Base-by-base conservation (phyloP, 2,888 invertebrate genomes). In the Drosophila ochracea region DNA sequence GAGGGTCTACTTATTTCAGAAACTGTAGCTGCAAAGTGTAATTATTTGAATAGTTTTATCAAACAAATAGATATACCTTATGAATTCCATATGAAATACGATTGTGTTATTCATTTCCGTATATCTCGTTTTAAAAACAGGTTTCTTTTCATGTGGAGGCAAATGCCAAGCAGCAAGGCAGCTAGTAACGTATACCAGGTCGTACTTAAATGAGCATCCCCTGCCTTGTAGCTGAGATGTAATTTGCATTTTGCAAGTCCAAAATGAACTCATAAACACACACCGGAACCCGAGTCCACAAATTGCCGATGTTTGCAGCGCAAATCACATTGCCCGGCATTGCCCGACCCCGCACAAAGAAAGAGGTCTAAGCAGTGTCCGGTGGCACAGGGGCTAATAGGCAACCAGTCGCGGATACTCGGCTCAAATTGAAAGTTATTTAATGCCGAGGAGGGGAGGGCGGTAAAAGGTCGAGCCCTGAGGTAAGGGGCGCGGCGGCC, bases 401-500 rank as follows among this genome's bases (percentile, higher is more conserved):
- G 88, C 77, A 70, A 73, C 55, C 47, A 62, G 71, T 68, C 88
- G 85, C 76, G 90, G 67, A 71, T 78, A 70, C 89, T 86, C 71
- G 76, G 79, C 79, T 90, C 82, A 89, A 89, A 89, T 89, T 91
- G 85, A 90, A 89, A 91, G 91, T 91, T 89, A 89, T 90, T 89
- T 79, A 82, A 81, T 73, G 81, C 80, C 70, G 73, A 61, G 68
- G 55, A 49, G 53, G 66, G 6, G 16, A 25, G 54, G 16, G 25
- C 9, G 47, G 60, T 60, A 52, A 57, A 16, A 57, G 66, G 71
- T 63, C 58, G 61, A 7, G 62, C 25, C 25, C 21, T 28, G 55
- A 49, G 35, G 63, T 43, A 43, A 39, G 41, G 65, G 64, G 57
- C 33, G 41, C 30, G 49, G 31, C 67, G 76, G 89, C 76, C 73